phyloP scores from a whole-genome alignment of 2,797 vertebrate species.

The Apodemus agrarius region DNA sequence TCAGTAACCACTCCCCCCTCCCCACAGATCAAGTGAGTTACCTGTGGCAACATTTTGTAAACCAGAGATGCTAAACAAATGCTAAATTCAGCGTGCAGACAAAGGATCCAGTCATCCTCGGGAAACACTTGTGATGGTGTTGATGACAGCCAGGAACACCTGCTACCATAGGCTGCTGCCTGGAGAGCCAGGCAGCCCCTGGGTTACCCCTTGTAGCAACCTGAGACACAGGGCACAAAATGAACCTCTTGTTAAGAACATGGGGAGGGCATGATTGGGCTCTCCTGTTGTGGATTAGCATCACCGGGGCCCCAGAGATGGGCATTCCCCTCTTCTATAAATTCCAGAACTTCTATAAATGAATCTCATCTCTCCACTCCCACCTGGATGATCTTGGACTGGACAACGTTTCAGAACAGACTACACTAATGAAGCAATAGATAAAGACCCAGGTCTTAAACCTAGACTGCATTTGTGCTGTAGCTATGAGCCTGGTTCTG shows the following conservation, averaged over 20 bases:
- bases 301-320: neutral
- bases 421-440: neutral
- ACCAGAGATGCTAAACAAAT: neutral
- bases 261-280: too few species aligned
- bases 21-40: neutral
- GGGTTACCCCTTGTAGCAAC: neutral
- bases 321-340: neutral
- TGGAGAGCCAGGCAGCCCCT: neutral
- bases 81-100: neutral
- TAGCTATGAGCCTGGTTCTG: neutral
- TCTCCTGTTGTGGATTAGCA: neutral
- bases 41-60: neutral
- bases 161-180: neutral
- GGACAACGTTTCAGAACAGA: neutral
- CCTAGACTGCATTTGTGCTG: neutral
- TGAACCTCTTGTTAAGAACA: neutral
- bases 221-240: neutral
- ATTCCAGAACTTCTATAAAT: too few species aligned
- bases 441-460: neutral
- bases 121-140: neutral
- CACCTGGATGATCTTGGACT: neutral
- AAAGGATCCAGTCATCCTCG: neutral
- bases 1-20: neutral
- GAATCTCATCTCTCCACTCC: neutral
- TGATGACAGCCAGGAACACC: neutral